These are phyloP conservation scores for Girardinus metallicus DNA, from an alignment of 2,797 vertebrate species.

Conservation along the genomic window DNA sequence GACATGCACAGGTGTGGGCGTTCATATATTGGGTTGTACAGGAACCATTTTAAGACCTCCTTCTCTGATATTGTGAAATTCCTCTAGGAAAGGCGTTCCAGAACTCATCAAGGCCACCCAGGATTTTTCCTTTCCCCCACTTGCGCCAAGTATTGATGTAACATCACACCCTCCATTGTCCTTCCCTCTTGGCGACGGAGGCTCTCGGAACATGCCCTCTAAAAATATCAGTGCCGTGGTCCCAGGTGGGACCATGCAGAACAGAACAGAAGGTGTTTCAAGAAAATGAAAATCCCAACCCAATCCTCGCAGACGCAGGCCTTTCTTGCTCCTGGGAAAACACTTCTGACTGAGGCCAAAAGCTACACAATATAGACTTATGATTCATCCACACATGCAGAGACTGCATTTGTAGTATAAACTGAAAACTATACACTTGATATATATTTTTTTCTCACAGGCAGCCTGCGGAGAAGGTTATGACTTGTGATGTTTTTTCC, in stretches of 20 bases:
- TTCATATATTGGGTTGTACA: slow-evolving; percentile 17
- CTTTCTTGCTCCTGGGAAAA: slow-evolving; percentile 73
- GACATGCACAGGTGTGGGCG: slow-evolving; percentile 46
- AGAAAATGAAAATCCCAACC: slow-evolving; percentile 84
- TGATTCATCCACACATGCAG: slow-evolving; percentile 69
- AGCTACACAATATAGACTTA: slow-evolving; percentile 77
- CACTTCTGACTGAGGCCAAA: slow-evolving; percentile 80
- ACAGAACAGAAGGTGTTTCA: slow-evolving; percentile 85
- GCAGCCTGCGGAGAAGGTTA: slow-evolving; percentile 53
- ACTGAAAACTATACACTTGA: slow-evolving; percentile 53
- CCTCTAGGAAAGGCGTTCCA: slow-evolving; percentile 76
- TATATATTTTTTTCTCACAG: slow-evolving; percentile 43
- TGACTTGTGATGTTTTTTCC: slow-evolving; percentile 41
- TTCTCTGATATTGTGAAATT: slow-evolving; percentile 74
- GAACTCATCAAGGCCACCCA: slow-evolving; percentile 83
- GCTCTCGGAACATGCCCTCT: slow-evolving; percentile 84
- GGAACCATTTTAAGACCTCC: slow-evolving; percentile 72
- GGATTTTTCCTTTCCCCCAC: slow-evolving; percentile 76
- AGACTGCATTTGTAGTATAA: slow-evolving; percentile 61
- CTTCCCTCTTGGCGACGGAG: slow-evolving; percentile 83
- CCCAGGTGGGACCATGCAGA: slow-evolving; percentile 79
- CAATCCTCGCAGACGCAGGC: slow-evolving; percentile 81
- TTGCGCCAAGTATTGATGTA: slow-evolving; percentile 82
- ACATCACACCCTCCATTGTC: slow-evolving; percentile 86
- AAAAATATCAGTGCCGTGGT: slow-evolving; percentile 82